Percentiles rank a stretch among this genome's conserved stretches.
Evolutionary conservation across 2,113 vertebrate genomes (phyloP).

Genomic region (Notarius quadriscutis): DNA sequence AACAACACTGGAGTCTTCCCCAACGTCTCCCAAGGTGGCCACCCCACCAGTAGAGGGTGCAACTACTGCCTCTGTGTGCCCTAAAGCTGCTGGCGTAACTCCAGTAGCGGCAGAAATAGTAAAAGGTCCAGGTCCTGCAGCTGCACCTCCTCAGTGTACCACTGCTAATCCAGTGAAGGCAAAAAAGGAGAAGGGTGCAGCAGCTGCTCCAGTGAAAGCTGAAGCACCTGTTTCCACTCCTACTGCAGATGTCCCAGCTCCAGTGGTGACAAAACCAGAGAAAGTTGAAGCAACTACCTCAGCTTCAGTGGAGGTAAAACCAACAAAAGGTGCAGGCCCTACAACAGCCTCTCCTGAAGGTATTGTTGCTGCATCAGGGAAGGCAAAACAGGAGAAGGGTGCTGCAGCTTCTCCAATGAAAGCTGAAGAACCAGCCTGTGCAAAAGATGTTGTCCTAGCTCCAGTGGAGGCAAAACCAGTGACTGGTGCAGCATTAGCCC

Average conservation of each 20-base stretch:
- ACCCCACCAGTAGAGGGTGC: background rate
- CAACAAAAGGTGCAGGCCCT: constrained; percentile 1
- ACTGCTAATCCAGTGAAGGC: background rate
- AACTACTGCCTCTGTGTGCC: background rate
- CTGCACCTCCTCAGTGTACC: background rate
- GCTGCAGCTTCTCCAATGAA: background rate
- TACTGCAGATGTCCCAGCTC: constrained; percentile 40
- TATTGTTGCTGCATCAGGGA: background rate
- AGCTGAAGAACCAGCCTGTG: background rate
- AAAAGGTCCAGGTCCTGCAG: background rate
- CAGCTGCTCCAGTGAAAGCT: background rate
- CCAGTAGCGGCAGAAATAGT: background rate
- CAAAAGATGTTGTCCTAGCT: constrained; percentile 10
- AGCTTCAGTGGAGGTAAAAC: constrained; percentile 18
- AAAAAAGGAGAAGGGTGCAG: background rate
- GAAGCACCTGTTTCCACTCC: constrained; percentile 21
- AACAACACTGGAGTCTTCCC: constrained; percentile 16
- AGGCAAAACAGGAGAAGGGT: background rate
- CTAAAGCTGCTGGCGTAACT: background rate
- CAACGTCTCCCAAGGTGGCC: constrained; percentile 51
- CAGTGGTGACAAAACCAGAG: constrained; percentile 17
- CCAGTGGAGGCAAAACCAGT: constrained; percentile 19
- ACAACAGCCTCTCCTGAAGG: background rate
- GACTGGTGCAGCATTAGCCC: background rate
- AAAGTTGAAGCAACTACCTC: background rate